phyloP scores from a whole-genome alignment of 2,888 invertebrate genomes.

The Anarsia innoxiella region DNA sequence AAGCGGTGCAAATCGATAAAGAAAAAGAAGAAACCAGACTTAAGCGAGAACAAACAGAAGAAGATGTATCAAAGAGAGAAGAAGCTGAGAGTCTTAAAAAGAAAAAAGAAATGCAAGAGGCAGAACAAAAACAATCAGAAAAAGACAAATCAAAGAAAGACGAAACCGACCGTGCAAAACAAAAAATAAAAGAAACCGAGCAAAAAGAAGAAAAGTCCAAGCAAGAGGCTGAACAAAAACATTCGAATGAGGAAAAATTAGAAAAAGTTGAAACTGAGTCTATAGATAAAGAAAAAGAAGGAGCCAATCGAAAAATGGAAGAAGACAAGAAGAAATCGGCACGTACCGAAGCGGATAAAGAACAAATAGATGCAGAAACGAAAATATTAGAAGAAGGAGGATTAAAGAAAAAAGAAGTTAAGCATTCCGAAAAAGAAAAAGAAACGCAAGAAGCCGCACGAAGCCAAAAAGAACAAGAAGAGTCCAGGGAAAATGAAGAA shows the following conservation, averaged over 20 bases:
- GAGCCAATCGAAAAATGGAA: not conserved
- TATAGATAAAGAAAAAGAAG: not conserved
- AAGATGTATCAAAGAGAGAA: slow-evolving; percentile 13
- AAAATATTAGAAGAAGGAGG: slow-evolving; percentile 11
- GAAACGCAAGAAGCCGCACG: not conserved
- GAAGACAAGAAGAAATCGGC: not conserved
- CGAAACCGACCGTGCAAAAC: not conserved
- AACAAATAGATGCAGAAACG: slow-evolving; percentile 3
- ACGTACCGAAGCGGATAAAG: slow-evolving; percentile 6
- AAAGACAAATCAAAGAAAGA: not conserved
- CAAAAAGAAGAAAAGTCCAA: not conserved
- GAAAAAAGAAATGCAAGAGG: slow-evolving; percentile 1
- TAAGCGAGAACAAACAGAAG: slow-evolving; percentile 10
- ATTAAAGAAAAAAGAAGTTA: slow-evolving; percentile 5
- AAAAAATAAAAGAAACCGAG: not conserved
- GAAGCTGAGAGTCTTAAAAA: slow-evolving; percentile 17
- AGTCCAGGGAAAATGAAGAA: no score
- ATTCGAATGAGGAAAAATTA: not conserved
- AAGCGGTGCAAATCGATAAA: not conserved
- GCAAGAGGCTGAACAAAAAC: not conserved
- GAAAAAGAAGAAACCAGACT: not conserved
- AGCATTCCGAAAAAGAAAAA: slow-evolving; percentile 5
- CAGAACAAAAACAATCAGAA: slow-evolving; percentile 14
- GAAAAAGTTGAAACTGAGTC: no score
- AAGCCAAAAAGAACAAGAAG: not conserved